phyloP scores from a whole-genome alignment of 2,797 vertebrate species.

The Arremon aurantiirostris region DNA sequence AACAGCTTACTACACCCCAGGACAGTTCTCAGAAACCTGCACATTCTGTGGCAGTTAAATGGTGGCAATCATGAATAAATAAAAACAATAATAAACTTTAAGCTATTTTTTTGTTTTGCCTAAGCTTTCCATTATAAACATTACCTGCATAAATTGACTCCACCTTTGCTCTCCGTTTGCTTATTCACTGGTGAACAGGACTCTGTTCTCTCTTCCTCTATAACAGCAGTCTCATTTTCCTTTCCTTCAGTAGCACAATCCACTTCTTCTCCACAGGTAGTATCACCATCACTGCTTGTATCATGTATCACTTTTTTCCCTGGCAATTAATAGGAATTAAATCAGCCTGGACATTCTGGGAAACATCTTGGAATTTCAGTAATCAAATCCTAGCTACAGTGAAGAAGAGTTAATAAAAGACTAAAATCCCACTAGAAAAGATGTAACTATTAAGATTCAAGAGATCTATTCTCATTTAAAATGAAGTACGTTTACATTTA shows the following conservation, averaged over 20 bases:
- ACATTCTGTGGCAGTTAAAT: not conserved
- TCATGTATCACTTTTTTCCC: slow-evolving; percentile 17
- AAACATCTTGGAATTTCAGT: not conserved
- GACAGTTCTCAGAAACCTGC: not conserved
- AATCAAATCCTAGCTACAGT: not conserved
- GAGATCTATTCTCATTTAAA: not conserved
- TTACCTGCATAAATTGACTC: slow-evolving; percentile 55
- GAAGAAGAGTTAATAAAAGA: not conserved
- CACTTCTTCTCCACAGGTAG: slow-evolving; percentile 1
- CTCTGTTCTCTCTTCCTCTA: not conserved
- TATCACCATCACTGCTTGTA: not conserved
- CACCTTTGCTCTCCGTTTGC: not conserved
- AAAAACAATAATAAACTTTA: not conserved
- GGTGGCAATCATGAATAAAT: not conserved
- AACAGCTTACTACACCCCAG: not conserved
- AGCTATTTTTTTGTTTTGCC: not conserved
- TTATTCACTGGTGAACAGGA: not conserved
- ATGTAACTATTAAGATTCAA: not conserved
- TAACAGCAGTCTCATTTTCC: not conserved
- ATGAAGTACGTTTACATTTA: not conserved
- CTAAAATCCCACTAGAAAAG: not conserved
- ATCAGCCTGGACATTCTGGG: not conserved
- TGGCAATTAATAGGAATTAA: slow-evolving; percentile 23
- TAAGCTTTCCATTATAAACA: not conserved
- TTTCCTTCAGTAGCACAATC: not conserved